Evolutionary conservation across 2,113 vertebrate species (phyloP).

Genomic region (Caracal caracal): DNA sequence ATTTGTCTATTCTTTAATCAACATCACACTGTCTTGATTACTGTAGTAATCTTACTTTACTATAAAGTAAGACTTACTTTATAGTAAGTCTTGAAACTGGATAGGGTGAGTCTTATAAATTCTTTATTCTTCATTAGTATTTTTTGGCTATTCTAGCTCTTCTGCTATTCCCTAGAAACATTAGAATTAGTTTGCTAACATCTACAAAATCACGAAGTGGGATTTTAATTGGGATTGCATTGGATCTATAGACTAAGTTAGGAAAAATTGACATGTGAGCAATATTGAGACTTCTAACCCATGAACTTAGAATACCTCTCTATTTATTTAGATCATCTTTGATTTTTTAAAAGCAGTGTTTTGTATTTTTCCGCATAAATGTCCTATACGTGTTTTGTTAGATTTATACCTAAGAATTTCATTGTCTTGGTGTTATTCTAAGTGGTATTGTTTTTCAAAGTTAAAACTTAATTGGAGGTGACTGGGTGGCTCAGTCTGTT

Average conservation of each 20-base stretch:
- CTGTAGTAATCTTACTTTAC: no score
- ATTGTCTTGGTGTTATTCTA: background rate
- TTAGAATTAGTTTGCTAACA: background rate
- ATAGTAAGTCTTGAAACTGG: background rate
- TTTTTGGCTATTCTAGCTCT: background rate
- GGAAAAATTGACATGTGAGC: background rate
- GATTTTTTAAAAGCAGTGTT: background rate
- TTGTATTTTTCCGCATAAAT: background rate
- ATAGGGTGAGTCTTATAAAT: background rate
- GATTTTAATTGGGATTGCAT: background rate
- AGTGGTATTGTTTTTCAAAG: background rate
- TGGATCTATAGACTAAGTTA: background rate
- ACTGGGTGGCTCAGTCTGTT: no score
- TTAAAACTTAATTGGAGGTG: background rate
- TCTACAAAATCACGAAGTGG: background rate
- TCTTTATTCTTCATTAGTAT: background rate
- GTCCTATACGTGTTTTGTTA: background rate
- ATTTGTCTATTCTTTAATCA: background rate
- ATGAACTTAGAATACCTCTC: background rate
- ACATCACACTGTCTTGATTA: background rate
- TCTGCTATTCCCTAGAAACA: background rate
- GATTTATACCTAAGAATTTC: background rate
- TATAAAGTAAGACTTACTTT: no score
- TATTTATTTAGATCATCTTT: background rate
- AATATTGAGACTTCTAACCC: background rate